These are phyloP conservation scores for Vollenhovia emeryi DNA, from an alignment of 1,140 invertebrate genomes.

Conservation along the genomic window DNA sequence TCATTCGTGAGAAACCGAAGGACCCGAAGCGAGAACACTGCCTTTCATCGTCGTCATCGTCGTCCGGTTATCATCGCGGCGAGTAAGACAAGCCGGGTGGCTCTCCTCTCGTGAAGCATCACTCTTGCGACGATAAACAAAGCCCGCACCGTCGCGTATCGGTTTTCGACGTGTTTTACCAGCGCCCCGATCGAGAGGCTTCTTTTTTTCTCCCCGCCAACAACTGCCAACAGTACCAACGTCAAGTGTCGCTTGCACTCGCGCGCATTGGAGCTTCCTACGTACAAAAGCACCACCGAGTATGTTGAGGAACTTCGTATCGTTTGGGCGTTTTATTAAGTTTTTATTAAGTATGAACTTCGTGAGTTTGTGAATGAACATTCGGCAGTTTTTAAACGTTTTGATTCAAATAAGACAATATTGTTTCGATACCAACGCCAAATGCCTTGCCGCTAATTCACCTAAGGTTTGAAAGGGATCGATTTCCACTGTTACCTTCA, in stretches of 20 bases:
- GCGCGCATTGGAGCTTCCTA: background rate
- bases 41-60: background rate
- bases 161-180: slow-evolving; percentile 20
- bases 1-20: background rate
- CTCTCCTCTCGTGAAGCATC: background rate
- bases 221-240: background rate
- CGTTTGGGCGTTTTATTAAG: background rate
- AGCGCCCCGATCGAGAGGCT: background rate
- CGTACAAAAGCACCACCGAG: background rate
- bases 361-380: no score
- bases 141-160: slow-evolving; percentile 12
- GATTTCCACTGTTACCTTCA: no score
- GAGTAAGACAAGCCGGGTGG: slow-evolving; percentile 6
- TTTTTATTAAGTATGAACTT: no score
- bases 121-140: slow-evolving; percentile 15
- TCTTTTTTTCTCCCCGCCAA: background rate
- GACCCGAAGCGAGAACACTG: background rate
- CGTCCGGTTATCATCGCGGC: background rate
- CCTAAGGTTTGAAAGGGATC: no score
- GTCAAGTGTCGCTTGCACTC: background rate
- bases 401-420: no score
- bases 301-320: background rate
- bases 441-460: no score
- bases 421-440: no score
- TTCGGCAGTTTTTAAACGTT: no score